Percentiles rank a stretch among this genome's conserved stretches.
Conservation (phyloP, 2,888 invertebrate genomes). For the Brachypterus glaber region DNA sequence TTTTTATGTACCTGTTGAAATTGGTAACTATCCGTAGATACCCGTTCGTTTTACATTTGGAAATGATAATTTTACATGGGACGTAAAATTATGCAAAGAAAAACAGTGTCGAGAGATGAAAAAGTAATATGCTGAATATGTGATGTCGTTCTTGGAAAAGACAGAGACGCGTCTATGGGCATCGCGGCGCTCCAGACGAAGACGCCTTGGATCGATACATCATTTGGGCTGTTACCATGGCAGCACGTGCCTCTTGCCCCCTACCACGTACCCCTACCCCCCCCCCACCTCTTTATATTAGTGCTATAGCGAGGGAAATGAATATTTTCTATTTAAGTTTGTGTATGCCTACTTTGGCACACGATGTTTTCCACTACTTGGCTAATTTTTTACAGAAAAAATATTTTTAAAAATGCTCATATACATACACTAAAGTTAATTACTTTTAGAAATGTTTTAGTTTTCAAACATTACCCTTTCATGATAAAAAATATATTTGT, state of each 20-base stretch:
- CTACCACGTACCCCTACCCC: constrained; percentile 27
- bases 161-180: constrained; percentile 28
- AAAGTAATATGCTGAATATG: constrained; percentile 45
- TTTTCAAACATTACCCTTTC: too few species aligned
- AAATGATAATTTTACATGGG: too few species aligned
- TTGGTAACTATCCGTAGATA: too few species aligned
- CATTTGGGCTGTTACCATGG: constrained; percentile 47
- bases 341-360: constrained; percentile 20
- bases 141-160: constrained; percentile 38
- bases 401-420: too few species aligned
- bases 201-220: constrained; percentile 43
- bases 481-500: too few species aligned
- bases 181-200: constrained; percentile 32
- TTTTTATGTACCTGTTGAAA: too few species aligned
- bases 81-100: constrained; percentile 33
- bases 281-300: constrained; percentile 35
- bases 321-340: constrained; percentile 40
- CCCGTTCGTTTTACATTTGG: too few species aligned
- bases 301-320: constrained; percentile 38
- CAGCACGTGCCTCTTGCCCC: constrained; percentile 41
- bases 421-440: too few species aligned
- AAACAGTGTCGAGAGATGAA: constrained; percentile 34
- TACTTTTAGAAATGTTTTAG: too few species aligned
- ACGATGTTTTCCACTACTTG: too few species aligned
- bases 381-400: too few species aligned